Evolutionary conservation across 2,888 invertebrate species (phyloP), one percentile per base, ranked within the genome.

Genomic region (Nasonia oneida): DNA sequence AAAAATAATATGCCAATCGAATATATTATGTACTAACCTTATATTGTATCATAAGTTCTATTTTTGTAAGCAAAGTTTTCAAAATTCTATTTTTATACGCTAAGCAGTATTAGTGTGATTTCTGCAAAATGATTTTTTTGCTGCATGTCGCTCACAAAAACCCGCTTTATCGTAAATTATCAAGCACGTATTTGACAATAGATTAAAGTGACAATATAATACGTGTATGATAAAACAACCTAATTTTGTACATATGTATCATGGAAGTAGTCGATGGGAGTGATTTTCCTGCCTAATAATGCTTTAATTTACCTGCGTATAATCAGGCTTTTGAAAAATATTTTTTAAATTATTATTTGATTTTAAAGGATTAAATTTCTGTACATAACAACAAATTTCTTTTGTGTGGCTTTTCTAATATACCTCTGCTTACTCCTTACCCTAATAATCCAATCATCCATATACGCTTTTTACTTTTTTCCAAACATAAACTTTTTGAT

Each of bases 91-190:
- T 75, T 42, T 64, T 5, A 1, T 47, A 61, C 18, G 33, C 0
- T 39, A 57, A 73, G 14, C 18, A 73, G 42, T 81, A 42, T 73
- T 81, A 57, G 15, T 81, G n/a, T 39, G 71, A 81, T 39, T 81
- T 81, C 64, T 80, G 73, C n/a, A 29, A 14, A 61, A 37, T 8
- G n/a, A 29, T 33, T 81, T 64, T 50, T 74, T 74, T 42, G n/a
- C n/a, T 81, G 73, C 74, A 81, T 81, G 74, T 64, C 64, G n/a
- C 73, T 42, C 6, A 6, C 14, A 42, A 53, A 8, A 14, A 12
- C 1, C 23, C 14, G 57, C 39, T 57, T 80, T 12, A 71, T 57
- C 50, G 18, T 71, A 42, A 39, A 57, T 73, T 57, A 10, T 64
- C 15, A 42, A 67, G 15, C 67, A 67, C 33, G 33, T 33, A 67